Evolutionary conservation across 2,888 invertebrate genomes (phyloP), one percentile per base, ranked within the genome.

Genomic region (Clistopyga incitator): DNA sequence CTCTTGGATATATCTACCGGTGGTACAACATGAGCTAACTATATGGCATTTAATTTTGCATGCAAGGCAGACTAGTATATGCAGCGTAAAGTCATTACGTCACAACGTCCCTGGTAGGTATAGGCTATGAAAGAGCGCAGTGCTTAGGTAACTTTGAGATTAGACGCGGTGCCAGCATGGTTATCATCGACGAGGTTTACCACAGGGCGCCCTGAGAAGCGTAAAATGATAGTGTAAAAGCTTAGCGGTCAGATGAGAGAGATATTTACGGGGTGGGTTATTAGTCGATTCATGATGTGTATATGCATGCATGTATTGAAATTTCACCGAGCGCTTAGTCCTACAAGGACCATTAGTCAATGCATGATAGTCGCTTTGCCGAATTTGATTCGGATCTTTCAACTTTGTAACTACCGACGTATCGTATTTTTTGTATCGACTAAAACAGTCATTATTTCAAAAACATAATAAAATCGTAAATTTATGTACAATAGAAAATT

Each of bases 41-140:
- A 47, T 67, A 47, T 67, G 25, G 25, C 67, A 67, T 67, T 67
- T 67, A 67, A 67, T 67, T 67, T 67, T 67, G 67, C 67, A 67
- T 67, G 67, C 67, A 45, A 67, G 45, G 67, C 47, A 45, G 67
- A 67, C 25, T 45, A 23, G 67, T 67, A 67, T 67, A 67, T n/a
- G 67, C 67, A 18, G 47, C 67, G 67, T 67, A 42, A 67, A 47
- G 67, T 67, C 47, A 67, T 67, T 67, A 67, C 15, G 67, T 67
- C 67, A 38, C 45, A 67, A 20, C 8, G 45, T 45, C 42, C 23
- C 67, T 38, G 42, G 47, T 67, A 23, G 42, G 25, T 67, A n/a
- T n/a, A 42, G 45, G 38, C 67, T 47, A 67, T 67, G 67, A 47
- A 67, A 45, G 47, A 67, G 47, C 67, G 25, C 47, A 67, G 67